phyloP scores from a whole-genome alignment of 2,113 vertebrate genomes.

The Plestiodon gilberti region DNA sequence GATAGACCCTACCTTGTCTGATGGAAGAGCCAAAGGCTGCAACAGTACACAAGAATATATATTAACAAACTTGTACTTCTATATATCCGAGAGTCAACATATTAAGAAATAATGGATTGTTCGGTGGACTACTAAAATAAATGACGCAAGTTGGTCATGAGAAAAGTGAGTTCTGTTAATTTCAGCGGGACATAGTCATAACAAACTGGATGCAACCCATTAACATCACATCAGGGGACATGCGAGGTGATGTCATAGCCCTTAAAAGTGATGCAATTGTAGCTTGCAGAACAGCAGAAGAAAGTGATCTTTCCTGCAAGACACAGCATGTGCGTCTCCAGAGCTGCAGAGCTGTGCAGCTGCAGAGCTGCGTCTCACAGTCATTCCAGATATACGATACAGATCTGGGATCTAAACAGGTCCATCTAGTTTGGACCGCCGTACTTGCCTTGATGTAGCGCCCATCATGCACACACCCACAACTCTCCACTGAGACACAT shows the following conservation, averaged over 20 bases:
- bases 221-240: no score
- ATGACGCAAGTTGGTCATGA: no score
- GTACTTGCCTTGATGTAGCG: slow-evolving; percentile 58
- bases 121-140: neutral
- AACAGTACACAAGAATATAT: neutral
- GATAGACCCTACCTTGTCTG: neutral
- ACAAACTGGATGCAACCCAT: no score
- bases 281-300: no score
- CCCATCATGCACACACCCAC: slow-evolving; percentile 72
- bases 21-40: neutral
- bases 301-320: no score
- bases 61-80: neutral
- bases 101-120: neutral
- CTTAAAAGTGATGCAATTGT: no score
- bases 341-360: neutral
- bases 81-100: neutral
- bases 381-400: neutral
- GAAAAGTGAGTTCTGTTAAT: no score
- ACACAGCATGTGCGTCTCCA: neutral
- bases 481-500: slow-evolving; percentile 70
- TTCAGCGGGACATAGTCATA: no score
- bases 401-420: neutral
- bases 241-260: no score
- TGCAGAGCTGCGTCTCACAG: no score
- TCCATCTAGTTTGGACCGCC: neutral